Evolutionary conservation across 1,140 invertebrate species (phyloP).

Genomic region (Bombus sibiricus): DNA sequence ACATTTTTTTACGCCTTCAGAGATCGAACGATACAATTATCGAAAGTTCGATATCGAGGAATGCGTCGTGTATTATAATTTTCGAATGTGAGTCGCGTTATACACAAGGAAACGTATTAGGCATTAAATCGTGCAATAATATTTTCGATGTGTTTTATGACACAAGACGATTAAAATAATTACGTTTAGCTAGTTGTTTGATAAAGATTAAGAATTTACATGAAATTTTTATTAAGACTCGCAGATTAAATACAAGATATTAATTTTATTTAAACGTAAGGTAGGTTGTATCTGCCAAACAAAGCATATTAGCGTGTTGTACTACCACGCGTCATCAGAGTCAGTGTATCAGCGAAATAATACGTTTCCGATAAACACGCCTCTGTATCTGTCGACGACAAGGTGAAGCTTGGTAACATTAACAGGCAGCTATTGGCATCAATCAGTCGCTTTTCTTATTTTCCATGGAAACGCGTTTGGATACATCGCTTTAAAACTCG

Average conservation of each 20-base stretch:
- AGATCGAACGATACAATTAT: neutral
- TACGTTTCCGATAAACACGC: neutral
- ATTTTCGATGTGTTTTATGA: neutral
- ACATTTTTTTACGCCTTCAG: neutral
- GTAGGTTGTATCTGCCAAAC: neutral
- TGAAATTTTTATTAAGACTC: neutral
- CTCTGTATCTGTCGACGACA: neutral
- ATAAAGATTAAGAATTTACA: neutral
- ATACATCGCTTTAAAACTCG: neutral
- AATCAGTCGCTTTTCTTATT: neutral
- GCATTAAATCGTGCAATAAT: neutral
- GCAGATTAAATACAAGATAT: neutral
- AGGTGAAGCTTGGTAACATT: neutral
- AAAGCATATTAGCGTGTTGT: neutral
- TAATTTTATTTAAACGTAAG: neutral
- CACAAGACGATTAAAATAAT: neutral
- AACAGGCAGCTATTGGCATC: neutral
- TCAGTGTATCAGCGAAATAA: constrained; percentile 2
- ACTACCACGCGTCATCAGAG: neutral
- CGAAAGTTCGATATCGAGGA: neutral
- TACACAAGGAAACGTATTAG: too few species aligned
- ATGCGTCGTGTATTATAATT: neutral
- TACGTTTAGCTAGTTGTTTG: neutral
- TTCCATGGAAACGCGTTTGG: too few species aligned
- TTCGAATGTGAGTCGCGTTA: neutral